A percentile compares a stretch with the other conserved stretches of the same genome.
Evolutionary conservation across 2,113 vertebrate species (phyloP).

Genomic region (Dasyprocta punctata): DNA sequence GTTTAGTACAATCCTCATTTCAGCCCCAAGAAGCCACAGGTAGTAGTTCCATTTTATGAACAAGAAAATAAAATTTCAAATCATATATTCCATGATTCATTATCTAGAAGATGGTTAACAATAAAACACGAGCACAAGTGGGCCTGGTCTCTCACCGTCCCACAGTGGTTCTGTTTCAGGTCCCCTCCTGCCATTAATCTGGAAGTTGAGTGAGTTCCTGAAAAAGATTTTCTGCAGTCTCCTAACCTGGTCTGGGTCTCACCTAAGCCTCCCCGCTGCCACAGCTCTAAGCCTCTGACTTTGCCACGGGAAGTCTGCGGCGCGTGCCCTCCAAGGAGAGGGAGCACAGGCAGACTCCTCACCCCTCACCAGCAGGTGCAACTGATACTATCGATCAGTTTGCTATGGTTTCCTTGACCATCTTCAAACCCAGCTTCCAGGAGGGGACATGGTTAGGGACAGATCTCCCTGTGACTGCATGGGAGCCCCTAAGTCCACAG

Average conservation of each 20-base stretch:
- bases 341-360: neutral
- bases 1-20: neutral
- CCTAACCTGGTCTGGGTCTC: neutral
- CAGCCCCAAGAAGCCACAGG: neutral
- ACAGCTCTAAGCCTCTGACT: neutral
- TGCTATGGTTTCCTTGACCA: neutral
- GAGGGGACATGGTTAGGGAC: fast-evolving
- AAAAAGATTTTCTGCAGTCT: neutral
- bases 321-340: neutral
- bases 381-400: neutral
- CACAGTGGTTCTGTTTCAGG: neutral
- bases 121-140: neutral
- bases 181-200: neutral
- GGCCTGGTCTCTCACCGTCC: neutral
- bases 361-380: neutral
- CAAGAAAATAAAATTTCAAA: neutral
- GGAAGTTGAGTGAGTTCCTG: neutral
- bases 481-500: neutral
- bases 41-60: neutral
- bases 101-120: neutral
- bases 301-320: neutral
- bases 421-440: neutral
- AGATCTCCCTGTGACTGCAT: neutral
- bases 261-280: neutral
- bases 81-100: neutral